Evolutionary conservation across 2,888 invertebrate genomes (phyloP).

Genomic region (Scrobipalpa atriplicella): DNA sequence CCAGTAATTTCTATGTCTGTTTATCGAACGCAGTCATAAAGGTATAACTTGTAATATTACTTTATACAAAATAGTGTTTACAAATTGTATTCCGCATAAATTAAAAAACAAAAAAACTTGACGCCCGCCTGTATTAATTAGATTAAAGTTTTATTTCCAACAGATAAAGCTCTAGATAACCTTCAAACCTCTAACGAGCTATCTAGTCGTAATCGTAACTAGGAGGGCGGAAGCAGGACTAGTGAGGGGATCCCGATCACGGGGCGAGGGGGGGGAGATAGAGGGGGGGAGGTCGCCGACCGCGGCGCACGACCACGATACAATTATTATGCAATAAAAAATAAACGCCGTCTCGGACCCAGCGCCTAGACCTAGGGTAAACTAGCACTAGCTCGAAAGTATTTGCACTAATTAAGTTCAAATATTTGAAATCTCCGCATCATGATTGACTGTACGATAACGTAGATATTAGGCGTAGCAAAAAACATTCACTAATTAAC

Average conservation of each 20-base stretch:
- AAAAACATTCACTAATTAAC: not conserved
- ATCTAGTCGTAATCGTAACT: constrained; percentile 16
- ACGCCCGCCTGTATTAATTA: not conserved
- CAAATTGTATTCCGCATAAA: not conserved
- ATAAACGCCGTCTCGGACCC: constrained; percentile 53
- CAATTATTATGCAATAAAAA: constrained; percentile 71
- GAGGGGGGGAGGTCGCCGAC: constrained; percentile 56
- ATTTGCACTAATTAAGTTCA: not conserved
- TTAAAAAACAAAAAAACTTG: not conserved
- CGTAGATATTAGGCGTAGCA: not conserved
- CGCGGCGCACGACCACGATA: constrained; percentile 58
- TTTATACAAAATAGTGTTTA: no score
- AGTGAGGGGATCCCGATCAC: constrained; percentile 46
- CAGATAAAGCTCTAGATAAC: not conserved
- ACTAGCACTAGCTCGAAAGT: constrained; percentile 12
- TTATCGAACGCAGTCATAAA: no score
- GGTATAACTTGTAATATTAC: no score
- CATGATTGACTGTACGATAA: not conserved
- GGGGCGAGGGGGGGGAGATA: constrained; percentile 9
- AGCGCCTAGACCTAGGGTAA: constrained; percentile 22
- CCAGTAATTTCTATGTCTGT: no score
- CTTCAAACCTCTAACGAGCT: constrained; percentile 14
- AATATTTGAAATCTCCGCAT: not conserved
- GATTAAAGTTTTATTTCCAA: not conserved
- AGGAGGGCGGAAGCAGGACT: constrained; percentile 44